A percentile compares a stretch with the other conserved stretches of the same genome.
Evolutionary conservation across 2,113 vertebrate genomes (phyloP).

Genomic region (Ceyx cyanopectus): DNA sequence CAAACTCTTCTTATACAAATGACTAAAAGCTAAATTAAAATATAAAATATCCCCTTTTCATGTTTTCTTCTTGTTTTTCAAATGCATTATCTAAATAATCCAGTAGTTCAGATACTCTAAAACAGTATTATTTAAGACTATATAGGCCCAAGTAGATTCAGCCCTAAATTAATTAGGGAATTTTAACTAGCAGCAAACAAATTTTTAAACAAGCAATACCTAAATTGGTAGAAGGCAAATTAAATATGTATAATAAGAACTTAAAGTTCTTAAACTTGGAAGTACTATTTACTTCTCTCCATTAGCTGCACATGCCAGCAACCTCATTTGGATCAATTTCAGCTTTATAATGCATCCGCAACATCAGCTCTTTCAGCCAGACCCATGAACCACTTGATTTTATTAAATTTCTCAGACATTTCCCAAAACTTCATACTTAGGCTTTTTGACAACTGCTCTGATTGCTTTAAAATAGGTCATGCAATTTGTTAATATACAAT

Average conservation of each 20-base stretch:
- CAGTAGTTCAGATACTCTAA: not conserved
- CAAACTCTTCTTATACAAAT: not conserved
- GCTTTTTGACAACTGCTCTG: not conserved
- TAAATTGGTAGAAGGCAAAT: not conserved
- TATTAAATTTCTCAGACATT: not conserved
- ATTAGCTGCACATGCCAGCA: not conserved
- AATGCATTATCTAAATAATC: not conserved
- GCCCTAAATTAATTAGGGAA: not conserved
- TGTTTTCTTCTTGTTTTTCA: not conserved
- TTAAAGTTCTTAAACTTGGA: constrained; percentile 1
- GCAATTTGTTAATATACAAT: not conserved
- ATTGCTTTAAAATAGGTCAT: not conserved
- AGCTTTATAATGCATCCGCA: not conserved
- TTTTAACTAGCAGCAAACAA: not conserved
- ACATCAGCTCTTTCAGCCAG: not conserved
- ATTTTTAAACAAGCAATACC: not conserved
- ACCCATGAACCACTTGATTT: not conserved
- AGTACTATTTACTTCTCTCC: not conserved
- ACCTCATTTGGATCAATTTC: not conserved
- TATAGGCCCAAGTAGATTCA: not conserved
- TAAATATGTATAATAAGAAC: not conserved
- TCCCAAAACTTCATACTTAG: not conserved
- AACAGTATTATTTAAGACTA: not conserved
- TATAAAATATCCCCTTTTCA: not conserved
- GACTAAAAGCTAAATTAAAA: not conserved